Evolutionary conservation across 1,140 invertebrate genomes (phyloP), one percentile per base, ranked within the genome.

Genomic region (Diabrotica virgifera): DNA sequence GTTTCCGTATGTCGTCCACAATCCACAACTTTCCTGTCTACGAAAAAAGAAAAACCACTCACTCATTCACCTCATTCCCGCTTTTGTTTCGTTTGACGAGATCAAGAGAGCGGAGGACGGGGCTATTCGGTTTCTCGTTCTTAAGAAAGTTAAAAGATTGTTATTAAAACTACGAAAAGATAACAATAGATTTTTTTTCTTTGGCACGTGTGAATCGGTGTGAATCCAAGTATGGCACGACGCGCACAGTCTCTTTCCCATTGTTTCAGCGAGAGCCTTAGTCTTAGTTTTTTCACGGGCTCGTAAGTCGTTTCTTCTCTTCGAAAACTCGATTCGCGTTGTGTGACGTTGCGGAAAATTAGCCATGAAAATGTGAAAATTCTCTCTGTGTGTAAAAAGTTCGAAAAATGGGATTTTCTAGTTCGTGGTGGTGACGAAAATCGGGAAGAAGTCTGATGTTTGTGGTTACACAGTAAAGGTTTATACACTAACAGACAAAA

Each of bases 151-250:
- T 24, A 35, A 55, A 55, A 55, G 35, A 14, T 35, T 36, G 10
- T 24, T 36, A 14, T 60, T 51, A 36, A 11, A 36, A 51, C 4
- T 13, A 7, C n/a, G 59, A 60, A 38, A 60, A 50, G 40, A 50
- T 35, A 60, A 60, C 59, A 60, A 60, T 60, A 36, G 59, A 60
- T 35, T 13, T 36, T 54, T 36, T 56, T 36, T 55, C 59, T 38
- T 40, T 13, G 53, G 36, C 46, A 55, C 52, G 57, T 67, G 67
- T 68, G 63, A 65, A 68, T 59, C 67, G 67, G 62, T 65, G 67
- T 68, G 67, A 68, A 68, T 68, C 67, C 67, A 64, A 68, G 63
- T 68, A 61, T 68, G 59, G 51, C 61, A 68, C 63, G 59, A 59
- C 59, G 46, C 46, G 52, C 35, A 40, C 46, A 46, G 7, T 40